Conservation (phyloP, 2,113 vertebrate genomes). For the Otus sunia region DNA sequence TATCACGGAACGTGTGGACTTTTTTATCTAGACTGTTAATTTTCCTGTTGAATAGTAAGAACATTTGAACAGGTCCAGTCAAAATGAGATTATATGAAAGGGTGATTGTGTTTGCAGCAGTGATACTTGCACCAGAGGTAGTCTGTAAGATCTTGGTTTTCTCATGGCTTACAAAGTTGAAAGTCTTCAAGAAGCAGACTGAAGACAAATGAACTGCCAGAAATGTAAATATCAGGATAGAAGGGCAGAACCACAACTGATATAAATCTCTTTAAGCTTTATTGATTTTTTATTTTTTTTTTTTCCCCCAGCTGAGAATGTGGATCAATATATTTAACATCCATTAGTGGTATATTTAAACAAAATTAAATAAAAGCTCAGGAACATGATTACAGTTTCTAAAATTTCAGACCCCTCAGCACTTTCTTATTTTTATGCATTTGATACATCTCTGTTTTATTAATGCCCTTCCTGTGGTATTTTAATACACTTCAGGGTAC, state of each 20-base stretch:
- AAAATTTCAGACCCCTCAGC: constrained; percentile 36
- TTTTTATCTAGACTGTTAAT: neutral
- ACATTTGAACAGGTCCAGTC: neutral
- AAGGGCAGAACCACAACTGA: neutral
- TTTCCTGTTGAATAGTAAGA: neutral
- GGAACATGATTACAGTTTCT: constrained; percentile 15
- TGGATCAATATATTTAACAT: constrained; percentile 11
- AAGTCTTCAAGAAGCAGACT: neutral
- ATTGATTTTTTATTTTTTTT: neutral
- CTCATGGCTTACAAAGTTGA: neutral
- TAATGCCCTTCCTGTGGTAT: constrained; percentile 36
- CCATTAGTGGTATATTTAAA: constrained; percentile 45
- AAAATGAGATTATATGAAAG: neutral
- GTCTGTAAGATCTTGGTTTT: neutral
- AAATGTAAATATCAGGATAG: neutral
- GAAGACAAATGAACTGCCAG: neutral
- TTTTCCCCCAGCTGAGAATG: neutral
- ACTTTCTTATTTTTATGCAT: constrained; percentile 31
- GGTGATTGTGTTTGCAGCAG: neutral
- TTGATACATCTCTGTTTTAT: constrained; percentile 15
- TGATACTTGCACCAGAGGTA: neutral
- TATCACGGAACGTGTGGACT: fast-evolving
- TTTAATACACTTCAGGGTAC: neutral
- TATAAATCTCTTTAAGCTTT: neutral
- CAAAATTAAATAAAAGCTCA: constrained; percentile 13